Evolutionary conservation across 2,113 vertebrate species (phyloP).

Genomic region (Mormoops blainvillei): DNA sequence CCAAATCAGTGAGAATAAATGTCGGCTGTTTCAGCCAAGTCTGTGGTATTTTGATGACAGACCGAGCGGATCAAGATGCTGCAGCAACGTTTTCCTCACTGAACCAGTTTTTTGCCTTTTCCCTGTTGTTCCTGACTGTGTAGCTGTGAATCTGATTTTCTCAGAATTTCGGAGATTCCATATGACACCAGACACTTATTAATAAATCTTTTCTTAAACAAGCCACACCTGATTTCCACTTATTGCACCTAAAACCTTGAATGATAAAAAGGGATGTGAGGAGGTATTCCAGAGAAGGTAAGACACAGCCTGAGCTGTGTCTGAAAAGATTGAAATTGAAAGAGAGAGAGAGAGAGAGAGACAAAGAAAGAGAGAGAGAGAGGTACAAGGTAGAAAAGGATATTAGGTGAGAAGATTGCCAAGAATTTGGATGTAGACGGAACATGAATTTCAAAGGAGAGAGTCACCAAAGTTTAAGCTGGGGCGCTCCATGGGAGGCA

Average conservation of each 20-base stretch:
- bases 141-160: not conserved
- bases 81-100: not conserved
- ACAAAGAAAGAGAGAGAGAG: too few relatives aligned
- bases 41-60: not conserved
- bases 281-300: not conserved
- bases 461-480: not conserved
- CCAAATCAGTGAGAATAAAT: not conserved
- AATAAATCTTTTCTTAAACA: not conserved
- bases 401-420: not conserved
- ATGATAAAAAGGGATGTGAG: not conserved
- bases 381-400: not conserved
- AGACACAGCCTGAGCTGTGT: not conserved
- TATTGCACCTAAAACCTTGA: not conserved
- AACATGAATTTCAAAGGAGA: slow-evolving; percentile 13
- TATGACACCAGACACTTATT: not conserved
- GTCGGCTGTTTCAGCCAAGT: not conserved
- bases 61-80: not conserved
- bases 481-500: not conserved
- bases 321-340: not conserved
- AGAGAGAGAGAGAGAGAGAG: not conserved
- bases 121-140: not conserved
- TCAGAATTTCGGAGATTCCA: not conserved
- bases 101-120: not conserved
- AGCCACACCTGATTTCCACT: not conserved
- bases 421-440: not conserved